Conservation (phyloP, 2,797 vertebrate genomes). For the Xiphophorus birchmanni region DNA sequence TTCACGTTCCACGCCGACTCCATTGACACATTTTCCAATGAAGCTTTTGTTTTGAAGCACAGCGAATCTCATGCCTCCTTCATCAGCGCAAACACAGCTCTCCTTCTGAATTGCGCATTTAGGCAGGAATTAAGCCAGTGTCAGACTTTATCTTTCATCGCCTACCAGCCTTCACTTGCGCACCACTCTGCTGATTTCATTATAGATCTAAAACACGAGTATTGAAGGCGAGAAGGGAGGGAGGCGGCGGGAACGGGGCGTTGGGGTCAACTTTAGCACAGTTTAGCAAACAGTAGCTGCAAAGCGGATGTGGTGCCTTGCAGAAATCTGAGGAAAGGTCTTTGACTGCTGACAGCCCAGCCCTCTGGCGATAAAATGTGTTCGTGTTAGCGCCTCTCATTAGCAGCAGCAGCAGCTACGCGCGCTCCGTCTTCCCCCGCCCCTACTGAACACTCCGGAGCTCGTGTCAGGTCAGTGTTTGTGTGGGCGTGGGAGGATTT, state of each 20-base stretch:
- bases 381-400: conserved; percentile 63
- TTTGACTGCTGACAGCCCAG: conserved; percentile 54
- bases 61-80: conserved; percentile 8
- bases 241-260: background rate
- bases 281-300: conserved; percentile 34
- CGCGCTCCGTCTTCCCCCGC: conserved; percentile 36
- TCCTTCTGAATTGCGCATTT: conserved; percentile 58
- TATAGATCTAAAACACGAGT: conserved; percentile 73
- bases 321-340: conserved; percentile 55
- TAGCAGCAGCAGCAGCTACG: conserved; percentile 58
- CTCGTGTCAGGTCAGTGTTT: conserved; percentile 57
- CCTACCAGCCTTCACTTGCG: conserved; percentile 55
- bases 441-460: conserved; percentile 33
- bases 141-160: conserved; percentile 64
- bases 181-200: conserved; percentile 73
- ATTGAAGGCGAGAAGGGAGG: conserved; percentile 4
- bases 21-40: conserved; percentile 2
- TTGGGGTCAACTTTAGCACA: conserved; percentile 31
- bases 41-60: conserved; percentile 22
- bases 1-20: conserved; percentile 6
- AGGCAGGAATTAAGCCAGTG: conserved; percentile 57
- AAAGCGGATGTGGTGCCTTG: conserved; percentile 46
- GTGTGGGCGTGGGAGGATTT: conserved; percentile 51
- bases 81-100: conserved; percentile 14
- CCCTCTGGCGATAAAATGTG: conserved; percentile 55